These are phyloP conservation scores for Cotesia vestalis DNA, from an alignment of 1,140 invertebrate species.

Conservation along the genomic window DNA sequence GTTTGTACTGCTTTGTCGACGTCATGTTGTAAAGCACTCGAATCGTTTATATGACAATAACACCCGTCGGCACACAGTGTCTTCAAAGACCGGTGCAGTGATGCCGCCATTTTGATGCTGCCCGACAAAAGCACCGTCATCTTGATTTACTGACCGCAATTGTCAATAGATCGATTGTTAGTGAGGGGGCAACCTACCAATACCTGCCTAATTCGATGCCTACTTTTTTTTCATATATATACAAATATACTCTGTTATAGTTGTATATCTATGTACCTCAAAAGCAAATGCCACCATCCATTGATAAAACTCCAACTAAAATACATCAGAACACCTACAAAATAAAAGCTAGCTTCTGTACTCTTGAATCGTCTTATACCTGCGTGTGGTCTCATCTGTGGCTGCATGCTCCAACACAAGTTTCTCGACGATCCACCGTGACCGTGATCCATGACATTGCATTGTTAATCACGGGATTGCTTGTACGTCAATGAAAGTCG, in stretches of 20 bases:
- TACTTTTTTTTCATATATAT: neutral
- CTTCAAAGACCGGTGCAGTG: slow-evolving; percentile 40
- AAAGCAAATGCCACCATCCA: slow-evolving; percentile 25
- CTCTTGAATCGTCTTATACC: slow-evolving; percentile 31
- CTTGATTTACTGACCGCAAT: slow-evolving; percentile 49
- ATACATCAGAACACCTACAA: slow-evolving; percentile 5
- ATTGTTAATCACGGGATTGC: neutral
- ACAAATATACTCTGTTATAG: too few species aligned
- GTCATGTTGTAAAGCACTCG: slow-evolving; percentile 43
- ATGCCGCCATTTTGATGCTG: slow-evolving; percentile 41
- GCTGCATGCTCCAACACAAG: neutral
- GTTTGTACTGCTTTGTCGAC: slow-evolving; percentile 38
- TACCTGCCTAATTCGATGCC: too few species aligned
- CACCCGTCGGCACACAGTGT: slow-evolving; percentile 30
- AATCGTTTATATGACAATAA: slow-evolving; percentile 43
- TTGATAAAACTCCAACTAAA: slow-evolving; percentile 16
- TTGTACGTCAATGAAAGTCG: slow-evolving; percentile 6
- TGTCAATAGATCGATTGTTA: slow-evolving; percentile 48
- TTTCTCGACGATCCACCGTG: too few species aligned
- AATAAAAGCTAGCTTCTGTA: slow-evolving; percentile 24
- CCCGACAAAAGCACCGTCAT: slow-evolving; percentile 48
- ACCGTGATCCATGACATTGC: neutral
- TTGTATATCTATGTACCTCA: too few species aligned
- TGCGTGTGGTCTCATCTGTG: slow-evolving; percentile 39
- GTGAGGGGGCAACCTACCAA: slow-evolving; percentile 32